phyloP scores from a whole-genome alignment of 2,888 invertebrate genomes.

The Cordilura impudica region DNA sequence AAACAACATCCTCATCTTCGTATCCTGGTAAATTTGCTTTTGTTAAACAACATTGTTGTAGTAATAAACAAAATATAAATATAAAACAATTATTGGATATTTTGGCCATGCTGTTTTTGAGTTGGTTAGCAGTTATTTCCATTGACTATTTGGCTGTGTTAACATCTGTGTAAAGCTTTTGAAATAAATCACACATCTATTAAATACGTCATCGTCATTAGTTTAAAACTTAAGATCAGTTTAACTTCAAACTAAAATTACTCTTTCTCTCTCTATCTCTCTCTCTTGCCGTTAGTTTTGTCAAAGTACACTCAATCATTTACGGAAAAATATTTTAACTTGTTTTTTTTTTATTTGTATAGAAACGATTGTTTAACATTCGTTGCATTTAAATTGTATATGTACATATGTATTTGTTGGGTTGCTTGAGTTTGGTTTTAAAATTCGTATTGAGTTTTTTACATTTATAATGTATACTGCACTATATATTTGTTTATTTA shows the following conservation, averaged over 20 bases:
- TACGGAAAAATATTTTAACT: not conserved
- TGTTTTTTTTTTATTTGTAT: not conserved
- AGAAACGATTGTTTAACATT: not conserved
- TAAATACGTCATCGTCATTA: conserved; percentile 55
- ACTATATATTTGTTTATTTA: conserved; percentile 19
- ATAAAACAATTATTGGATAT: conserved; percentile 39
- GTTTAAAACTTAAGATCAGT: conserved; percentile 49
- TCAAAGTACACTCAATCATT: conserved; percentile 24
- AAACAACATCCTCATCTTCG: conserved; percentile 75
- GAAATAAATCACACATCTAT: conserved; percentile 42
- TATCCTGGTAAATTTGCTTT: conserved; percentile 52
- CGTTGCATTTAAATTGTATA: not conserved
- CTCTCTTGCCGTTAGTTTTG: conserved; percentile 10
- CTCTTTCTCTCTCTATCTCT: not conserved
- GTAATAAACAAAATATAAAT: conserved; percentile 30
- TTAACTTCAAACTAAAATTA: conserved; percentile 6
- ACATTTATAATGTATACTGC: not conserved
- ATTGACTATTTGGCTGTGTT: conserved; percentile 44
- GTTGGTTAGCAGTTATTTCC: conserved; percentile 27
- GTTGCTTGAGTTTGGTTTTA: not conserved
- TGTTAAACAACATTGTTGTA: not conserved
- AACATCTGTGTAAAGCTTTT: conserved; percentile 57
- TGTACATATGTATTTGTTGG: not conserved
- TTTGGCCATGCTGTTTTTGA: conserved; percentile 47
- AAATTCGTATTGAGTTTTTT: not conserved